Conservation (phyloP, 2,888 invertebrate species). For the Drosophila affinis region DNA sequence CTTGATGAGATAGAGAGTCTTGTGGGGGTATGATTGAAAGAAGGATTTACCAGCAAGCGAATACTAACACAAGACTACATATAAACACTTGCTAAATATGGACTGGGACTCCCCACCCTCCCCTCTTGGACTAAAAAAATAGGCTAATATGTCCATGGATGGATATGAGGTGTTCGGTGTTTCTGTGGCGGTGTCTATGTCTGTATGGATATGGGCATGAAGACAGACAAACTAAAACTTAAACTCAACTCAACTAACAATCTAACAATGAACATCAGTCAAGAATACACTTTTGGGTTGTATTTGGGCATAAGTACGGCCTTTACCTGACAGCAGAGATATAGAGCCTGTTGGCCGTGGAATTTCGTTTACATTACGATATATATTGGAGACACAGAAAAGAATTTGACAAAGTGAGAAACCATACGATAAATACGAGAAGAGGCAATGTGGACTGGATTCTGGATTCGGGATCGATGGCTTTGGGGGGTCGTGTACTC, state of each 20-base stretch:
- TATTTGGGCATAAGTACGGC: conserved; percentile 43
- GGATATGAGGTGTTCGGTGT: conserved; percentile 7
- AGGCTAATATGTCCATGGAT: conserved; percentile 13
- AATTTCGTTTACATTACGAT: conserved; percentile 46
- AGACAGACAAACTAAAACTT: conserved; percentile 74
- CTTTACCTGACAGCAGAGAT: conserved; percentile 83
- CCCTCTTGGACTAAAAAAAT: conserved; percentile 10
- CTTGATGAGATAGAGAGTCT: conserved; percentile 8
- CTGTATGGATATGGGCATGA: conserved; percentile 20
- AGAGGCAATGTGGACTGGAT: conserved; percentile 36
- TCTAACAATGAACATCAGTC: conserved; percentile 63
- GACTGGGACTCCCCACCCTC: conserved; percentile 19
- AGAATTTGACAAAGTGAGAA: conserved; percentile 58
- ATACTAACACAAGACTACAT: conserved; percentile 64
- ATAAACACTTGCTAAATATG: conserved; percentile 39
- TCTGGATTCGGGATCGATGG: conserved; percentile 33
- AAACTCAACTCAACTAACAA: conserved; percentile 65
- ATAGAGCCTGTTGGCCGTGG: conserved; percentile 82
- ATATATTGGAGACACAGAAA: conserved; percentile 60
- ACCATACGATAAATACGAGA: conserved; percentile 52
- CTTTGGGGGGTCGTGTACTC: conserved; percentile 17
- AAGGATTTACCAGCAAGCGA: conserved; percentile 51
- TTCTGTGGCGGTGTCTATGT: conserved; percentile 22
- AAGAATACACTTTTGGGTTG: conserved; percentile 57
- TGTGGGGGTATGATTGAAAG: conserved; percentile 43